Evolutionary conservation across 1,140 invertebrate genomes (phyloP).

Genomic region (Catajapyx aquilonaris): DNA sequence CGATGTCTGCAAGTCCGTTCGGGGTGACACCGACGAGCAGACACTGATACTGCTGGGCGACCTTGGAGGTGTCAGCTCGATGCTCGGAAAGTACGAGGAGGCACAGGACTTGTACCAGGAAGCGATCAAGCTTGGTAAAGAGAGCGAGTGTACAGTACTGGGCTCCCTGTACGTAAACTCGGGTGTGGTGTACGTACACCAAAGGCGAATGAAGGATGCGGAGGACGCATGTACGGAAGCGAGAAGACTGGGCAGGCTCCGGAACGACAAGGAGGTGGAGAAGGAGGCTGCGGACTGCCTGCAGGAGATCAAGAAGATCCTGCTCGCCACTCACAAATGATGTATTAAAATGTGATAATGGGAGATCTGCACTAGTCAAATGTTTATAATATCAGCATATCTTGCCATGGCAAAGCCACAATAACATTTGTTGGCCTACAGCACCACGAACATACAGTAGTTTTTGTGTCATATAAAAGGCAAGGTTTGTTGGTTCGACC

Average conservation of each 20-base stretch:
- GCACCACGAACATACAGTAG: no score
- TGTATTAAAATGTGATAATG: no score
- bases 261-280: slow-evolving; percentile 36
- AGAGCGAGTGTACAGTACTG: slow-evolving; percentile 37
- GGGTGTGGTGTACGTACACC: slow-evolving; percentile 53
- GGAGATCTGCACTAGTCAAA: no score
- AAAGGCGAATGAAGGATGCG: slow-evolving; percentile 42
- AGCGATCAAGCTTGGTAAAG: slow-evolving; percentile 42
- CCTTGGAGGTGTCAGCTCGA: slow-evolving; percentile 48
- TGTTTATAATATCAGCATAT: no score
- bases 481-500: no score
- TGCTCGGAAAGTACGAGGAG: slow-evolving; percentile 37
- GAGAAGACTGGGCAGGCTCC: slow-evolving; percentile 38
- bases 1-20: slow-evolving; percentile 34
- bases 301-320: slow-evolving; percentile 17
- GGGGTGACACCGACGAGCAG: slow-evolving; percentile 47
- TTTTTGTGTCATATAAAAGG: no score
- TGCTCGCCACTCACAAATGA: no score
- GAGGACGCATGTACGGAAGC: slow-evolving; percentile 45
- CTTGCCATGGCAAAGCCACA: no score
- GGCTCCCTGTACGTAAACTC: slow-evolving; percentile 60
- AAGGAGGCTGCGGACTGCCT: slow-evolving; percentile 43
- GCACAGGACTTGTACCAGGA: slow-evolving; percentile 46
- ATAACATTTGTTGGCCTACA: no score
- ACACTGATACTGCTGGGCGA: slow-evolving; percentile 63